These are phyloP conservation scores for Pogonophryne albipinna DNA, from an alignment of 2,797 vertebrate species.

Conservation along the genomic window DNA sequence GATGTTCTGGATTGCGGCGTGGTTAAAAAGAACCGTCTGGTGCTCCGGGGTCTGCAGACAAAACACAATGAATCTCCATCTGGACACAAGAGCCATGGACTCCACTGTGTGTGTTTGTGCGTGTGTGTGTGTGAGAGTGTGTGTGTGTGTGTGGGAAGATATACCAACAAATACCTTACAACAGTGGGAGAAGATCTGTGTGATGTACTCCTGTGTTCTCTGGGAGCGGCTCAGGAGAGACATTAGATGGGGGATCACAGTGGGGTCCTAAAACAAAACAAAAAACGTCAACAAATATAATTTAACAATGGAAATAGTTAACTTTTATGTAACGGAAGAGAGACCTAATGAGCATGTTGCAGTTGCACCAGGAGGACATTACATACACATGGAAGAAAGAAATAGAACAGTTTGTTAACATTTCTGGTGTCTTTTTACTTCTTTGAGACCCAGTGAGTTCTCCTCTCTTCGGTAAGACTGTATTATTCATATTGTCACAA, in stretches of 20 bases:
- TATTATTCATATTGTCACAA: no score
- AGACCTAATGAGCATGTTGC: no score
- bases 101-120: conserved; percentile 4
- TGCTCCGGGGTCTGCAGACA: conserved; percentile 93
- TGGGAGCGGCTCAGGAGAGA: conserved; percentile 93
- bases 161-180: conserved; percentile 91
- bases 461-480: no score
- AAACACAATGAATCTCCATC: not conserved
- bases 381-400: no score
- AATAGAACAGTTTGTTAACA: no score
- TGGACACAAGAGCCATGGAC: not conserved
- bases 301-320: no score
- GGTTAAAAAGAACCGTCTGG: conserved; percentile 97
- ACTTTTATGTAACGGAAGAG: no score
- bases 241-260: conserved; percentile 98
- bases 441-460: no score
- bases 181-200: conserved; percentile 99
- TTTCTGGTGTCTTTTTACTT: no score
- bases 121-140: not conserved
- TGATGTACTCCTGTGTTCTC: conserved; percentile 98
- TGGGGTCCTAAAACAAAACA: conserved; percentile 88
- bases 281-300: not conserved
- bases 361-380: no score
- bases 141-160: not conserved
- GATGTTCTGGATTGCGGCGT: conserved; percentile 97